Evolutionary conservation across 2,113 vertebrate genomes (phyloP).

Genomic region (Varanus salvator): DNA sequence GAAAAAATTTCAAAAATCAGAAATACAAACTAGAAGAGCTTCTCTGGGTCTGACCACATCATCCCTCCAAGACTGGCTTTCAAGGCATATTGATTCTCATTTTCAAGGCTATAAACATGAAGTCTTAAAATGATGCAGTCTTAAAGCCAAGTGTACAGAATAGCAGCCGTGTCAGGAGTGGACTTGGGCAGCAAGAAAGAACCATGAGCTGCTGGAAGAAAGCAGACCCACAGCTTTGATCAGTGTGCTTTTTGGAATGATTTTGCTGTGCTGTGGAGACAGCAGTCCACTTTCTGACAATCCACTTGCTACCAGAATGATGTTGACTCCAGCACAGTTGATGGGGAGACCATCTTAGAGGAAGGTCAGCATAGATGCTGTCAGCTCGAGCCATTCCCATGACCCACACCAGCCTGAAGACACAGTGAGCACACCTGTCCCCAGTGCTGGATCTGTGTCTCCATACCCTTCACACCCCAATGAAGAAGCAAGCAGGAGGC

Average conservation of each 20-base stretch:
- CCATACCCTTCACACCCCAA: not conserved
- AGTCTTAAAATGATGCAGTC: no score
- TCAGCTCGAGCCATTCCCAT: not conserved
- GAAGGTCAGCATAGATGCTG: not conserved
- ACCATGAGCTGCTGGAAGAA: not conserved
- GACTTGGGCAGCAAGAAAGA: not conserved
- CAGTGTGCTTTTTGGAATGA: not conserved
- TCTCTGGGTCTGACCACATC: not conserved
- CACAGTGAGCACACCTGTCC: not conserved
- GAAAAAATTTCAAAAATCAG: not conserved
- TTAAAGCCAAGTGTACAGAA: not conserved
- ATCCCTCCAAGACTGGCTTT: not conserved
- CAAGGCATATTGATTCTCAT: not conserved
- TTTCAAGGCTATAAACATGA: not conserved
- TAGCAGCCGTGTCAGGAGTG: not conserved
- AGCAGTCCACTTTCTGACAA: not conserved
- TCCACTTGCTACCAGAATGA: not conserved
- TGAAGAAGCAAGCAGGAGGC: no score
- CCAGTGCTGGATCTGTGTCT: not conserved
- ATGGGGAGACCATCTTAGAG: not conserved
- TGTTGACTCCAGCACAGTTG: not conserved
- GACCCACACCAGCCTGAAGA: not conserved
- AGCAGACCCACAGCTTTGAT: not conserved
- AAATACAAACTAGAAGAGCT: not conserved
- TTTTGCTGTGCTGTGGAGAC: not conserved